Evolutionary conservation across 2,888 invertebrate species (phyloP), one percentile per base, ranked within the genome.

Genomic region (Monopis laevigella): DNA sequence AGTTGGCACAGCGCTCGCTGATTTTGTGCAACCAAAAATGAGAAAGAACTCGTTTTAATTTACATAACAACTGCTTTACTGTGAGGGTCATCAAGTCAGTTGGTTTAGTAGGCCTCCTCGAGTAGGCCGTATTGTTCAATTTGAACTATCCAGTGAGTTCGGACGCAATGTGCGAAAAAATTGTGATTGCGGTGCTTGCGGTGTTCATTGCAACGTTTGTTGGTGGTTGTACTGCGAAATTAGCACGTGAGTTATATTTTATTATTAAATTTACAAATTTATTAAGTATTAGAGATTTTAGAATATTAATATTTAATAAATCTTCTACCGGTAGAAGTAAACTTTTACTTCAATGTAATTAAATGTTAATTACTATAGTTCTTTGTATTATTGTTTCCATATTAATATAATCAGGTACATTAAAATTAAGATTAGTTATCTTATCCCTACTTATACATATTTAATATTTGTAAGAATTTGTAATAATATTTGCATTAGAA

Each of bases 1-100:
- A 58, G 65, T 73, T 73, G 65, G 72, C 59, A 72, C 73, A 75
- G 65, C 66, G 60, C 58, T 60, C 56, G 55, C 52, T 55, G 61
- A 63, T 67, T 74, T 74, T 67, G 62, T 77, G 75, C 74, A 77
- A 78, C 59, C 60, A 53, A 65, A 65, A 68, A 68, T 71, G 66
- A 69, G 68, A 73, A 68, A 72, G 62, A 72, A 72, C 68, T 56
- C 51, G 75, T 66, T 70, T 58, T 46, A 50, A 67, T 75, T 72
- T 64, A 63, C 71, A 67, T 73, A 69, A 65, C 59, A 51, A 48
- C 56, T 49, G 55, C 53, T 50, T 51, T 53, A 57, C 53, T 51
- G 50, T 57, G 56, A 60, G 60, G 65, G 60, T 63, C 63, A 59
- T 36, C 46, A 52, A 49, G 52, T 51, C 59, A 68, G 70, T 68